Evolutionary conservation across 2,888 invertebrate species (phyloP).

Genomic region (Microctonus aethiopoides): DNA sequence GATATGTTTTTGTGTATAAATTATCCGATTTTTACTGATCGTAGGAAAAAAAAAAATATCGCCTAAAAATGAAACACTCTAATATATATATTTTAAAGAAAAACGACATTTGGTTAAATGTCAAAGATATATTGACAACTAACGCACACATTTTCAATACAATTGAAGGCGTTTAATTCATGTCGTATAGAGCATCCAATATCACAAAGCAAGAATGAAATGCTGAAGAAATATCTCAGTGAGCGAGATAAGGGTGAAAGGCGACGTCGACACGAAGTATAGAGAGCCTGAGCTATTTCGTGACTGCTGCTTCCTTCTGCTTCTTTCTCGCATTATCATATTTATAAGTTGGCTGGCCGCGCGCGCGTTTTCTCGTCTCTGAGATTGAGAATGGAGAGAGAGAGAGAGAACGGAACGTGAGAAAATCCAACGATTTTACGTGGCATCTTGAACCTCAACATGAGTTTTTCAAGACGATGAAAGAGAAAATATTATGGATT

Average conservation of each 20-base stretch:
- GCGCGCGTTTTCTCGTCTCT: slow-evolving; percentile 32
- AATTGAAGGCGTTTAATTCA: slow-evolving; percentile 53
- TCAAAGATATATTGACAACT: background rate
- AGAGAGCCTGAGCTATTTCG: slow-evolving; percentile 56
- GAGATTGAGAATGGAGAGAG: slow-evolving; percentile 25
- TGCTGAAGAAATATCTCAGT: background rate
- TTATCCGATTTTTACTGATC: too few relatives aligned
- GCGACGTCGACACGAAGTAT: slow-evolving; percentile 5
- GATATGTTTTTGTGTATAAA: too few relatives aligned
- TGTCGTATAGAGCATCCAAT: slow-evolving; percentile 61
- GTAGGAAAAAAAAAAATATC: too few relatives aligned
- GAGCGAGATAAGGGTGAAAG: slow-evolving; percentile 46
- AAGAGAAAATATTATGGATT: background rate
- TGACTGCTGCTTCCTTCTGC: slow-evolving; percentile 54
- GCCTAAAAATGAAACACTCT: too few relatives aligned
- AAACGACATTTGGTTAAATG: background rate
- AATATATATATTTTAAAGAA: too few relatives aligned
- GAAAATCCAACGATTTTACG: slow-evolving; percentile 7
- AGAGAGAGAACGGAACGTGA: slow-evolving; percentile 4
- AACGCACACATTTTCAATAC: background rate
- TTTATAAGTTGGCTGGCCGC: slow-evolving; percentile 59
- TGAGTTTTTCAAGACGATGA: background rate
- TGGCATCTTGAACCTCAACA: slow-evolving; percentile 5
- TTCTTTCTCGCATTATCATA: slow-evolving; percentile 63
- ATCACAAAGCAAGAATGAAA: slow-evolving; percentile 45